phyloP scores from a whole-genome alignment of 2,113 vertebrate genomes.

The Ariopsis seemanni region DNA sequence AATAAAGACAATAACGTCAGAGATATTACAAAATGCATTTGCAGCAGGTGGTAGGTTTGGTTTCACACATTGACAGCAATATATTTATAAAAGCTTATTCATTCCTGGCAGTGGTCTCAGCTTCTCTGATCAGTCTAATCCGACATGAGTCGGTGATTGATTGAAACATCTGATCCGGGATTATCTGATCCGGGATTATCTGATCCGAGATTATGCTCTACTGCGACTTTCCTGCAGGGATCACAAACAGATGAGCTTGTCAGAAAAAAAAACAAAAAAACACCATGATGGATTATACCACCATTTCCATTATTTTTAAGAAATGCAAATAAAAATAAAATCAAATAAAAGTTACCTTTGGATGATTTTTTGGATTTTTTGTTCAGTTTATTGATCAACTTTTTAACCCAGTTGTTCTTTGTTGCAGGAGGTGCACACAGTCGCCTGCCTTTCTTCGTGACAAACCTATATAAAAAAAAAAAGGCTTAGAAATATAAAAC shows the following conservation, averaged over 20 bases:
- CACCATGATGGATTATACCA: not conserved
- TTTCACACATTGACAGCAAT: not conserved
- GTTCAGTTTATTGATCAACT: conserved; percentile 43
- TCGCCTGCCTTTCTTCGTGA: conserved; percentile 43
- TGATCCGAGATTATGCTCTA: not conserved
- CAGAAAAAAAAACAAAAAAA: not conserved
- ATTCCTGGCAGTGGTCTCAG: conserved; percentile 13
- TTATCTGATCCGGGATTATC: not conserved
- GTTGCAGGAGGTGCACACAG: conserved; percentile 52
- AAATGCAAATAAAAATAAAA: not conserved
- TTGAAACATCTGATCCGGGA: not conserved
- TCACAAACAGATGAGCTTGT: not conserved
- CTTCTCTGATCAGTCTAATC: not conserved
- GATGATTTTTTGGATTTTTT: not conserved
- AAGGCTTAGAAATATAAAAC: not conserved
- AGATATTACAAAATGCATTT: not conserved
- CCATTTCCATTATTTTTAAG: not conserved
- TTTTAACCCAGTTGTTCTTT: conserved; percentile 48
- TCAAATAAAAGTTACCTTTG: conserved; percentile 20
- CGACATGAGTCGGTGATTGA: not conserved
- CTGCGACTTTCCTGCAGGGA: conserved; percentile 35
- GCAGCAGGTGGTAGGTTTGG: not conserved
- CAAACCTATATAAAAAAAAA: conserved; percentile 44
- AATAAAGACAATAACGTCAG: not conserved
- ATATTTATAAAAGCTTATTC: not conserved